Conservation (phyloP, 2,797 vertebrate species). For the Trematomus bernacchii region DNA sequence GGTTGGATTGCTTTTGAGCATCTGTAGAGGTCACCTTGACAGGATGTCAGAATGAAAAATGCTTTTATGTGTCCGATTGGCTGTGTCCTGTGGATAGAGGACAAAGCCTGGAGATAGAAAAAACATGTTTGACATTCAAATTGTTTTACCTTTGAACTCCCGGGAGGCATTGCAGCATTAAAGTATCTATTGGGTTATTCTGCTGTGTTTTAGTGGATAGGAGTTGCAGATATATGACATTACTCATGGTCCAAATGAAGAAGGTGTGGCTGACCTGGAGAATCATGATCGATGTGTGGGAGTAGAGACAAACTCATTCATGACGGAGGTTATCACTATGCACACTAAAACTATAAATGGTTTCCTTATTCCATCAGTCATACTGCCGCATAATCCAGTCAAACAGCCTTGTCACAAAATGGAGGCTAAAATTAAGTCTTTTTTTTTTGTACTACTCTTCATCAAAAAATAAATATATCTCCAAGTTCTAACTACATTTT, state of each 20-base stretch:
- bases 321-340: slow-evolving; percentile 24
- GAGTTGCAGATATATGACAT: slow-evolving; percentile 28
- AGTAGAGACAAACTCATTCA: slow-evolving; percentile 17
- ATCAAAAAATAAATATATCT: no score
- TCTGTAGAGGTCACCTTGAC: slow-evolving; percentile 42
- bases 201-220: background rate
- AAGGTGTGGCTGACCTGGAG: background rate
- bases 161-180: background rate
- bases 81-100: slow-evolving; percentile 21
- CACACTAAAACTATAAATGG: slow-evolving; percentile 12
- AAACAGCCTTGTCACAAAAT: slow-evolving; percentile 9
- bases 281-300: slow-evolving; percentile 15
- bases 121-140: slow-evolving; percentile 32
- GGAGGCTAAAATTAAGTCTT: background rate
- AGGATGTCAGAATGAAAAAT: slow-evolving; percentile 2
- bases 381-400: background rate
- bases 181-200: background rate
- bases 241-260: slow-evolving; percentile 18
- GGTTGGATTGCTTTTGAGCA: slow-evolving; percentile 8
- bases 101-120: slow-evolving; percentile 10
- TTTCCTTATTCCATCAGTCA: slow-evolving; percentile 29
- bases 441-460: no score
- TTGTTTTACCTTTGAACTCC: slow-evolving; percentile 9
- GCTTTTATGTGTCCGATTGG: slow-evolving; percentile 17
- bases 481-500: background rate